Conservation (phyloP, 2,797 vertebrate species). For the Buceros bicornis region DNA sequence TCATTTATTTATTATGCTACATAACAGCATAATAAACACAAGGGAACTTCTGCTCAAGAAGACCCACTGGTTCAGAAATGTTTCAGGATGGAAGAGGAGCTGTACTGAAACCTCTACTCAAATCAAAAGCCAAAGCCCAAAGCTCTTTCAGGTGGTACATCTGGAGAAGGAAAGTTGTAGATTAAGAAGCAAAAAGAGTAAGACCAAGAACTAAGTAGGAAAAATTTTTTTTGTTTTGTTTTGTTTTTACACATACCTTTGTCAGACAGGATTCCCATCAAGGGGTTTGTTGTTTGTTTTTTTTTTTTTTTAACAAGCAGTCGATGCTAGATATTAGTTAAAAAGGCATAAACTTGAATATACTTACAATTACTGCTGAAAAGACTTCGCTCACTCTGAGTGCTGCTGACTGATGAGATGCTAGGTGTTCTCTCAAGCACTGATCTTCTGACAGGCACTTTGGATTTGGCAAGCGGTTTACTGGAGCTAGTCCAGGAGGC, state of each 20-base stretch:
- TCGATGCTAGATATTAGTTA: background rate
- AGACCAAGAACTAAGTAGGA: background rate
- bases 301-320: background rate
- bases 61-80: background rate
- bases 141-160: background rate
- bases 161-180: background rate
- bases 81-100: background rate
- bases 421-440: constrained; percentile 72
- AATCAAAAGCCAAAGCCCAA: background rate
- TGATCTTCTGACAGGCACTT: constrained; percentile 77
- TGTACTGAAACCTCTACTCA: background rate
- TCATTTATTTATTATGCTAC: background rate
- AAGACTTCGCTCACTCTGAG: constrained; percentile 70
- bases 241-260: background rate
- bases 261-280: background rate
- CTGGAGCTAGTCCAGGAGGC: background rate
- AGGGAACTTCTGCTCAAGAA: background rate
- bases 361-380: constrained; percentile 81
- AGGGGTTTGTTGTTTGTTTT: background rate
- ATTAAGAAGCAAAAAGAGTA: background rate
- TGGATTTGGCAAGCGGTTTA: constrained; percentile 64
- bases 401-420: constrained; percentile 77
- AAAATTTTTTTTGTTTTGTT: no score
- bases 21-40: background rate
- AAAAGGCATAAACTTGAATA: background rate